Base-by-base conservation (phyloP, 2,797 vertebrate species). In the Crocodylus rhombifer region DNA sequence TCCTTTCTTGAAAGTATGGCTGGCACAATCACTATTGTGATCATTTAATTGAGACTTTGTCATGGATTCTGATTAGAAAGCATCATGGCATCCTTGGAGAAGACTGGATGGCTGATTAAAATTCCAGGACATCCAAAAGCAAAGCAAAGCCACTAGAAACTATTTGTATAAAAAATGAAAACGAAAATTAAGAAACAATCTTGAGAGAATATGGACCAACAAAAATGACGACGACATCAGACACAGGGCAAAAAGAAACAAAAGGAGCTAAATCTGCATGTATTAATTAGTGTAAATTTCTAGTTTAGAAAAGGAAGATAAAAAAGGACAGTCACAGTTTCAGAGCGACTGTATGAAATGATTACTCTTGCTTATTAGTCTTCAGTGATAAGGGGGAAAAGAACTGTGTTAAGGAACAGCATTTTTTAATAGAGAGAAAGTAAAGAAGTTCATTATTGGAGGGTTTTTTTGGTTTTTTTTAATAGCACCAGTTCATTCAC, bases 211-310 rank as follows among this genome's bases (percentile, higher is more conserved):
- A 7, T 1, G 25, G 2, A 33, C 3, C 2, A 90, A 58, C 13
- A 1, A 1, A 69, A 20, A 25, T 23, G 21, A 71, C 5, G 30
- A 67, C 8, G 30, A 69, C 30, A 42, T 71, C 2, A 3, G 10
- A 4, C 4, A 36, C 21, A 3, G 30, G 4, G 42, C 8, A 51
- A 56, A 65, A 85, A 86, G 42, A 16, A n/a, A 21, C 1, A 73
- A 33, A 4, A 55, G 5, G 5, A 51, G 8, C 64, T 9, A 76
- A 91, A 62, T 5, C 15, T 1, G 1, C 2, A 1, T 1, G 28
- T 65, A 67, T 88, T 5, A 2, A n/a, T 33, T 2, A 6, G 20
- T 30, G 3, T 36, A 21, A 2, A 7, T 14, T 55, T 85, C 15
- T 26, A 75, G 1, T n/a, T 60, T 80, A 0, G 11, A 42, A 78